Base-by-base conservation (phyloP, 2,888 invertebrate genomes). In the Amblyteles armatorius region DNA sequence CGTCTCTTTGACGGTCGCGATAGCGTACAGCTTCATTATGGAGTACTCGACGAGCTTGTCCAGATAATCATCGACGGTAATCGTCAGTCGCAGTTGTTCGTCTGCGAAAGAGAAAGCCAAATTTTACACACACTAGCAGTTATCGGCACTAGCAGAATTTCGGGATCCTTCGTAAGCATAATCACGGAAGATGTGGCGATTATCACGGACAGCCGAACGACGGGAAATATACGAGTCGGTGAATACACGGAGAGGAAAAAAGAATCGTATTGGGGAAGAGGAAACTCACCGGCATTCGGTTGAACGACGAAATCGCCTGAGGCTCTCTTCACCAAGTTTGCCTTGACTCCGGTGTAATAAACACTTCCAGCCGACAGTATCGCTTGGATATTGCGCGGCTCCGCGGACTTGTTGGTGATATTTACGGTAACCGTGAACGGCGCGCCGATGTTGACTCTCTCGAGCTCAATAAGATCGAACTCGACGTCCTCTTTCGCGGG, bases 31-130 rank as follows among this genome's bases (percentile, higher is more conserved):
- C 94, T 97, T 97, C 95, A 98, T 95, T 92, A 96, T 96, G 90
- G 96, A 96, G 91, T 97, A 97, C 92, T 98, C 97, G 9, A 97
- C 97, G 88, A 97, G 93, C 92, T 97, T 96, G n/a, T 96, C 96
- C 79, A 97, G 91, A 92, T 98, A 98, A 72, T 97, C 97, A 3
- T 96, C 96, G 0, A 96, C 94, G 13, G 94, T 94, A 5, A 97
- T 95, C 0, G 93, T 93, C 88, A 96, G 93, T 86, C 94, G 93
- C 16, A 96, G 90, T 79, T 94, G 93, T 90, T 95, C 96, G 91
- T 92, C 96, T 96, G 50, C 26, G 87, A 87, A 73, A 13, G 44
- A 13, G 44, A 44, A 44, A 13, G 2, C 44, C 0, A 44, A 1
- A 44, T 13, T 44, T 11, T 13, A 44, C 29, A 3, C 29, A 29